Evolutionary conservation across 2,888 invertebrate genomes (phyloP).

Genomic region (Eulithis testata): DNA sequence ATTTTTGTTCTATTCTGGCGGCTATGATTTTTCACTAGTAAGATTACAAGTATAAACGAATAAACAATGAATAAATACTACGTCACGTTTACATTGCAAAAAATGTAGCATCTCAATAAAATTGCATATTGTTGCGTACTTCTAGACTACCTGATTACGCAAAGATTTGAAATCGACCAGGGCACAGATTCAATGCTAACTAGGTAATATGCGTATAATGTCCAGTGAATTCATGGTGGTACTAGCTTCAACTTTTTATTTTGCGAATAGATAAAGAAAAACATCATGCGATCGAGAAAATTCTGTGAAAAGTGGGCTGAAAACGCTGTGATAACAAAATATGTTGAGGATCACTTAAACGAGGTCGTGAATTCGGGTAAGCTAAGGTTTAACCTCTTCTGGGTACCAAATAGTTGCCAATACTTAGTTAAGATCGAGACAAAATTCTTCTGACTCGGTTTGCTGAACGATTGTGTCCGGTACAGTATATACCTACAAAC

Average conservation of each 20-base stretch:
- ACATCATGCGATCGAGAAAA: conserved; percentile 43
- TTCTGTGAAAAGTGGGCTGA: conserved; percentile 57
- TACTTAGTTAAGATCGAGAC: no score
- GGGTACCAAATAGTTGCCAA: no score
- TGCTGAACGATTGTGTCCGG: no score
- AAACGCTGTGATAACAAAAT: conserved; percentile 41
- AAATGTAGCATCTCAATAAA: conserved; percentile 13
- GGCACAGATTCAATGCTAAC: conserved; percentile 45
- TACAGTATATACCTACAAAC: no score
- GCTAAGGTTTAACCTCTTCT: conserved; percentile 4
- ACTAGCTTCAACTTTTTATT: conserved; percentile 18
- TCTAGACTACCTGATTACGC: conserved; percentile 35
- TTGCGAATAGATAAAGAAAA: background rate
- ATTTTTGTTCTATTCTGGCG: no score
- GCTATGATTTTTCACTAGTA: no score
- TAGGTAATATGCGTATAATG: conserved; percentile 53
- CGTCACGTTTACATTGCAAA: background rate
- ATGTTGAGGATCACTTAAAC: conserved; percentile 33
- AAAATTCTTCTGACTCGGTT: no score
- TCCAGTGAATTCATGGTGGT: conserved; percentile 37
- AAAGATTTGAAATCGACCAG: conserved; percentile 45
- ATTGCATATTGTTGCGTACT: conserved; percentile 44
- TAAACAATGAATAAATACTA: no score
- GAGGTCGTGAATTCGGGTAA: conserved; percentile 44
- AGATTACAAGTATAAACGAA: no score